phyloP scores from a whole-genome alignment of 2,797 vertebrate genomes.

The Neomorphus geoffroyi region DNA sequence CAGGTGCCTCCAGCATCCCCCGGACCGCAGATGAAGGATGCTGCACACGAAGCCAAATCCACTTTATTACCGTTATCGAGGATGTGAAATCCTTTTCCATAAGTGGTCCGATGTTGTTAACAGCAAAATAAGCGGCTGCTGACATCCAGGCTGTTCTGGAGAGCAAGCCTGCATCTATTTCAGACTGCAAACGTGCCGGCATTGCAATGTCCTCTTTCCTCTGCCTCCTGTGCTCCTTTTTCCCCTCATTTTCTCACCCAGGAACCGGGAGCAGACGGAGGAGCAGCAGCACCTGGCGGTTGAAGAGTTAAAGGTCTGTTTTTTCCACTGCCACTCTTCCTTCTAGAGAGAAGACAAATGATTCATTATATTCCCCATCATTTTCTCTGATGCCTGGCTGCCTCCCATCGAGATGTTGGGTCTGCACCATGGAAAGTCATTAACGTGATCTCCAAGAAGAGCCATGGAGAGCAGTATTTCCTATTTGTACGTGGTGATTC shows the following conservation, averaged over 20 bases:
- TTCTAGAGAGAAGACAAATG: constrained; percentile 57
- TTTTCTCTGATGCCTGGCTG: constrained; percentile 60
- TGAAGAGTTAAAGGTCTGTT: constrained; percentile 32
- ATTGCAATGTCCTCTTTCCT: neutral
- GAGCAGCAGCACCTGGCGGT: neutral
- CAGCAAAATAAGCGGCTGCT: neutral
- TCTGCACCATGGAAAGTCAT: neutral
- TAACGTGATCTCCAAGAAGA: constrained; percentile 9
- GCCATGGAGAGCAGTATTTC: neutral
- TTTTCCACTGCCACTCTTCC: constrained; percentile 1
- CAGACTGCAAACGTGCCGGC: neutral
- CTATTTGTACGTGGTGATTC: constrained; percentile 11
- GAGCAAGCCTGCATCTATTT: neutral
- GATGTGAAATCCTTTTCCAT: neutral
- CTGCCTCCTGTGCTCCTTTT: neutral
- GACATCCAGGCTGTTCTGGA: neutral
- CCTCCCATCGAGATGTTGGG: constrained; percentile 40
- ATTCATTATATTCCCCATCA: constrained; percentile 56
- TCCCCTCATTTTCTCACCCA: neutral
- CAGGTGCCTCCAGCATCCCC: neutral
- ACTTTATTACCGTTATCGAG: neutral
- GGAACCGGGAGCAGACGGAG: neutral
- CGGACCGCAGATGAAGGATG: neutral
- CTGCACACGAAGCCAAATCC: neutral
- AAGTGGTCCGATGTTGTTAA: neutral